phyloP scores from a whole-genome alignment of 2,797 vertebrate species.

The Arremon brunneinucha region DNA sequence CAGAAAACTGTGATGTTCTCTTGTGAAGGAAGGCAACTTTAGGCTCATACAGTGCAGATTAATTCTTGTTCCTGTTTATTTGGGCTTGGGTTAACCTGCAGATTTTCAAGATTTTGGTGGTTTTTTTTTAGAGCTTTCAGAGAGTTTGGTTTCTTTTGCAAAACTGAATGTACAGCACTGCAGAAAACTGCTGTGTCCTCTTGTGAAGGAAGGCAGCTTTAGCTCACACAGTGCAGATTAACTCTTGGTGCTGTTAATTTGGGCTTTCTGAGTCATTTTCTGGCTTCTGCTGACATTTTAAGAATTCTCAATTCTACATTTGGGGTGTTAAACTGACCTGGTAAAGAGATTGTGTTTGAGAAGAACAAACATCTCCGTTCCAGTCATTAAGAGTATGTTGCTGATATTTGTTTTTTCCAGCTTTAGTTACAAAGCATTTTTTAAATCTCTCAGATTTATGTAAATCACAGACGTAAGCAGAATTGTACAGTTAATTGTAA shows the following conservation, averaged over 20 bases:
- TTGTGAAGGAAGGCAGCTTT: background rate
- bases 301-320: background rate
- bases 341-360: background rate
- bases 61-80: background rate
- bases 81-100: background rate
- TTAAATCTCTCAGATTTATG: background rate
- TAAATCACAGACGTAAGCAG: background rate
- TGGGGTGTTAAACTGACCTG: background rate
- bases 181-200: background rate
- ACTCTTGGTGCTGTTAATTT: background rate
- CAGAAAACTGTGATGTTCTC: no score
- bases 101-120: background rate
- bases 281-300: accelerated
- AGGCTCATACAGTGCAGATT: background rate
- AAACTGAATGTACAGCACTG: no score
- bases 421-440: background rate
- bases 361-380: background rate
- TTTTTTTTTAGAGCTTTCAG: no score
- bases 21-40: background rate
- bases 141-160: no score
- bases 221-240: background rate
- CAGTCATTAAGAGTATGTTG: background rate
- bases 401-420: background rate
- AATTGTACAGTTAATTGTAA: background rate
- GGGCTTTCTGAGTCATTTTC: background rate